Base-by-base conservation (phyloP, 2,888 invertebrate genomes). In the Conchocele bisecta region DNA sequence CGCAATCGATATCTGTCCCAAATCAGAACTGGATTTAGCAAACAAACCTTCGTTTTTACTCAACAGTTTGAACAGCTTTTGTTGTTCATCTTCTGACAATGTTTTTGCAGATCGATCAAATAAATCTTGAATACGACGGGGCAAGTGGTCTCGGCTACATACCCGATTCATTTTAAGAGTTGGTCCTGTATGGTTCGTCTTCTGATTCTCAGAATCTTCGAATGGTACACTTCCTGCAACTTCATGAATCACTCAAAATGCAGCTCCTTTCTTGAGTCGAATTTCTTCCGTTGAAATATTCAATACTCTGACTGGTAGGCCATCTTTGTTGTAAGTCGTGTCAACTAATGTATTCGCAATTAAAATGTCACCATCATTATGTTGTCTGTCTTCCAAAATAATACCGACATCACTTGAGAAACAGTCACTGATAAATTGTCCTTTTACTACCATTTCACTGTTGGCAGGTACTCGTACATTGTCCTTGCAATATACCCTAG, bases 251-350 rank as follows among this genome's bases (percentile, higher is more conserved):
- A 29, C 28, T 42, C 42, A 42, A 17, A 57, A 29, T 9, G 31
- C n/a, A 6, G 24, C 17, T 26, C 44, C 42, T 29, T 57, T 57
- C 17, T 29, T 42, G 6, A 57, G 11, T 7, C 13, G 35, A 6
- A 59, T 28, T 33, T 59, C 31, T 46, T 46, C 48, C 9, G n/a
- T 17, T 5, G 44, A 28, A 22, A 33, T 24, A 24, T 57, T 57
- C 35, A 57, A n/a, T 3, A 57, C 17, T n/a, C 57, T 31, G 3
- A 57, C 44, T 41, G 57, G 57, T 11, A 57, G 22, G 24, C 46
- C 46, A 46, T 13, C 15, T 4, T 7, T n/a, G n/a, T n/a, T n/a
- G n/a, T 46, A 13, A 11, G 9, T 46, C 7, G 28, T 9, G 9
- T 46, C 46, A 5, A 20, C 46, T 20, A 46, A 22, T 20, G 46